These are phyloP conservation scores for Hippoglossus stenolepis DNA, from an alignment of 2,113 vertebrate species.

Conservation along the genomic window DNA sequence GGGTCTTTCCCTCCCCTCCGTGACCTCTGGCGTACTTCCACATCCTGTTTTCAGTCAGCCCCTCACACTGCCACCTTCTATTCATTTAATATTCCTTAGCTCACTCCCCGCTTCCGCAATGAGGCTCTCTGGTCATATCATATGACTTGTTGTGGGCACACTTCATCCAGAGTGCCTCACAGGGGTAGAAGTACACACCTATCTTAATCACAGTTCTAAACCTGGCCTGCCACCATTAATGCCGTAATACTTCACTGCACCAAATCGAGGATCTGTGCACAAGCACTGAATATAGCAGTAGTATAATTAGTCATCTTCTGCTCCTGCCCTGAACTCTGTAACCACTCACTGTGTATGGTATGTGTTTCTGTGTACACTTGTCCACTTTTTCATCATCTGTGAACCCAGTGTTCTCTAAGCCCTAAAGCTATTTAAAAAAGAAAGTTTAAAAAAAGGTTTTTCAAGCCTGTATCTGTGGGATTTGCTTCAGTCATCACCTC, in stretches of 20 bases:
- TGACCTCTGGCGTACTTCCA: conserved; percentile 61
- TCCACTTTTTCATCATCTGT: neutral
- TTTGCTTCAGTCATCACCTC: conserved; percentile 44
- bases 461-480: conserved; percentile 7
- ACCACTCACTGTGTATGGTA: neutral
- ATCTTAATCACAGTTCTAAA: conserved; percentile 8
- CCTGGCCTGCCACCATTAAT: neutral
- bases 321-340: conserved; percentile 1
- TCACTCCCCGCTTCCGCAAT: conserved; percentile 45
- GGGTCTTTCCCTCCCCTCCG: conserved; percentile 33
- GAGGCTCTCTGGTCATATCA: conserved; percentile 59
- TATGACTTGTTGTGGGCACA: conserved; percentile 62
- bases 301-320: neutral
- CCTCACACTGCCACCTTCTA: conserved; percentile 49
- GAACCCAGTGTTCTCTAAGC: neutral
- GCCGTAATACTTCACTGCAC: neutral
- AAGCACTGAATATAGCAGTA: neutral
- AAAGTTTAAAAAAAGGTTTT: neutral
- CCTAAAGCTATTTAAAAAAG: conserved; percentile 35
- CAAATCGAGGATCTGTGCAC: neutral
- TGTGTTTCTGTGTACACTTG: conserved; percentile 26
- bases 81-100: conserved; percentile 63
- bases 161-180: conserved; percentile 42
- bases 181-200: conserved; percentile 1
- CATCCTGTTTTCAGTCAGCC: conserved; percentile 74